Conservation (phyloP, 2,113 vertebrate species). For the Anguilla rostrata region DNA sequence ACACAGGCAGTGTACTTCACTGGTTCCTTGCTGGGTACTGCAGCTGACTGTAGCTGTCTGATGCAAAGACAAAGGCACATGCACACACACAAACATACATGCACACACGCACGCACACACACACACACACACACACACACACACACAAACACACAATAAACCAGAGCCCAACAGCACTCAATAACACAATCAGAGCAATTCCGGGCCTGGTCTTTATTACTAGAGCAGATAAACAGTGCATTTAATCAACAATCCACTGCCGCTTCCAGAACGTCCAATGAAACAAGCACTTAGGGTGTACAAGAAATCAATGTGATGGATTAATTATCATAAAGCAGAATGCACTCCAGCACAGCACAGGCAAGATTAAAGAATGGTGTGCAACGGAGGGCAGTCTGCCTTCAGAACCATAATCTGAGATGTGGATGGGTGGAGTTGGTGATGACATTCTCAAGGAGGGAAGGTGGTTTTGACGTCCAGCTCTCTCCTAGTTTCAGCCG, state of each 20-base stretch:
- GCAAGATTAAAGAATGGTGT: neutral
- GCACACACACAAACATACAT: neutral
- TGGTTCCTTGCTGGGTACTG: neutral
- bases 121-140: neutral
- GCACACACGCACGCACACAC: neutral
- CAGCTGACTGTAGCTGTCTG: neutral
- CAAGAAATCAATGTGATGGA: constrained; percentile 8
- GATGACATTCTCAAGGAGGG: neutral
- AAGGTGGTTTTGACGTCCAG: neutral
- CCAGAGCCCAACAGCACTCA: neutral
- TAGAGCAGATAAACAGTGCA: constrained; percentile 5
- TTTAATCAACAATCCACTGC: constrained; percentile 5
- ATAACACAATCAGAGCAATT: constrained; percentile 6
- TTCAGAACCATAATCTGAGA: neutral
- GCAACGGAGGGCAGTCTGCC: neutral
- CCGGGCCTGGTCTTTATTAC: neutral
- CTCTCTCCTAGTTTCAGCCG: neutral
- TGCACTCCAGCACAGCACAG: neutral
- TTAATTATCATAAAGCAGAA: constrained; percentile 15
- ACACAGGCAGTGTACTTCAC: neutral
- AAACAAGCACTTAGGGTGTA: constrained; percentile 9
- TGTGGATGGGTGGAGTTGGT: neutral
- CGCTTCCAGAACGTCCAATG: neutral
- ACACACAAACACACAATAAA: neutral
- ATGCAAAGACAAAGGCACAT: neutral